These are phyloP conservation scores for Acrossocheilus wenchowensis DNA, from an alignment of 2,797 vertebrate genomes.

Conservation along the genomic window DNA sequence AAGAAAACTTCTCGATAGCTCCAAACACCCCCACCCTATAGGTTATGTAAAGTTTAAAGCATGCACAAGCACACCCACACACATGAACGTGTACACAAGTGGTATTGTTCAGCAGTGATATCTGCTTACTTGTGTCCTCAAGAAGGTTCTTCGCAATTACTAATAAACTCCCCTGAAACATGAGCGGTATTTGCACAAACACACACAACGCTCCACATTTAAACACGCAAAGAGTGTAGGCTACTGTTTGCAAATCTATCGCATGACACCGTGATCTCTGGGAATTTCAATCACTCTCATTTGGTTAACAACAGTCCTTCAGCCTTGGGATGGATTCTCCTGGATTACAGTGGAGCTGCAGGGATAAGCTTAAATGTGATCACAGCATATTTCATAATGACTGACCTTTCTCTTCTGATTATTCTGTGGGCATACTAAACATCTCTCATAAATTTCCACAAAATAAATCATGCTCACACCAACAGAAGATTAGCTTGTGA, in stretches of 20 bases:
- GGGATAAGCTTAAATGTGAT: conserved; percentile 35
- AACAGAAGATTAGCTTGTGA: background rate
- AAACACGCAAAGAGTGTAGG: background rate
- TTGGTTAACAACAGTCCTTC: conserved; percentile 29
- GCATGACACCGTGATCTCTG: background rate
- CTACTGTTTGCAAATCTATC: conserved; percentile 1
- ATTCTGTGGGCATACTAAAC: conserved; percentile 2
- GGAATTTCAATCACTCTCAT: background rate
- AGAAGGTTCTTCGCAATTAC: background rate
- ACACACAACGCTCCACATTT: background rate
- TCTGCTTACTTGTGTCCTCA: background rate
- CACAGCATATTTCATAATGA: conserved; percentile 41
- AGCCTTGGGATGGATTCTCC: conserved; percentile 1
- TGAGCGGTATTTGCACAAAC: background rate
- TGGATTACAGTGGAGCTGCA: conserved; percentile 13
- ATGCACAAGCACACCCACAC: conserved; percentile 27
- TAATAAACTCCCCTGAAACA: conserved; percentile 1
- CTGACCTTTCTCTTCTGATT: conserved; percentile 21
- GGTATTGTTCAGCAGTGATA: background rate
- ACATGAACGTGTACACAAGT: background rate
- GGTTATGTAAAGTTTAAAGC: conserved; percentile 49
- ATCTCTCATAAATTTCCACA: conserved; percentile 12
- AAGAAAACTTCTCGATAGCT: conserved; percentile 37
- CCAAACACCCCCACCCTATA: conserved; percentile 38
- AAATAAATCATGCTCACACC: background rate